Conservation (phyloP, 2,797 vertebrate species). For the Danio aesculapii region DNA sequence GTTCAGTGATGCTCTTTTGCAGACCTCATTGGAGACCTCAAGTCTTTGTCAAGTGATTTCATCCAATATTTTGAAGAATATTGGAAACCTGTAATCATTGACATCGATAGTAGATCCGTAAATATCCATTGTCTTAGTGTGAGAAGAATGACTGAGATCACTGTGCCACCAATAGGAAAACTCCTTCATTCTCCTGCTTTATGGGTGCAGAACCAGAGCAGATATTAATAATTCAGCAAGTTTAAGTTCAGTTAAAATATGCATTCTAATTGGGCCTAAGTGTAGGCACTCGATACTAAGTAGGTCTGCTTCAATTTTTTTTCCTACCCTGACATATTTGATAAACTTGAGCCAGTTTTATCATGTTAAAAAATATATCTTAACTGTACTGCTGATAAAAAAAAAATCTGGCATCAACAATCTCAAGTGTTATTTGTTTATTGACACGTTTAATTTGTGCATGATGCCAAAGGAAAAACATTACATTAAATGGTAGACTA, state of each 20-base stretch:
- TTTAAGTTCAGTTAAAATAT: constrained; percentile 78
- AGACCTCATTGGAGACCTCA: too few relatives aligned
- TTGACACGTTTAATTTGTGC: background rate
- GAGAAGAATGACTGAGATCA: constrained; percentile 53
- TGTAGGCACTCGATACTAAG: constrained; percentile 68
- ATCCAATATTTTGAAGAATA: too few relatives aligned
- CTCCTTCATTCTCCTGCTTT: constrained; percentile 15
- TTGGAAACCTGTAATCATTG: too few relatives aligned
- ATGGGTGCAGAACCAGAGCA: constrained; percentile 51
- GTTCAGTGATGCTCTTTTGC: too few relatives aligned
- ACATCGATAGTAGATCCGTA: too few relatives aligned
- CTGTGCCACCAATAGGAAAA: constrained; percentile 71
- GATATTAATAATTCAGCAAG: constrained; percentile 75
- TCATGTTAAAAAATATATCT: constrained; percentile 4
- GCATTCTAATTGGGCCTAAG: constrained; percentile 78
- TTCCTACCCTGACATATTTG: constrained; percentile 66
- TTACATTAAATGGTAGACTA: background rate
- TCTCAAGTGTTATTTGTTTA: background rate
- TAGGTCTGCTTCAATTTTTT: constrained; percentile 63
- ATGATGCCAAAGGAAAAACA: constrained; percentile 5
- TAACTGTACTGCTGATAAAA: background rate
- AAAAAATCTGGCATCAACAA: background rate
- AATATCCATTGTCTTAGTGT: too few relatives aligned
- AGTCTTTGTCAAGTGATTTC: too few relatives aligned
- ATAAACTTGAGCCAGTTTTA: constrained; percentile 53